phyloP scores from a whole-genome alignment of 1,140 invertebrate species.

The Anastrepha obliqua region DNA sequence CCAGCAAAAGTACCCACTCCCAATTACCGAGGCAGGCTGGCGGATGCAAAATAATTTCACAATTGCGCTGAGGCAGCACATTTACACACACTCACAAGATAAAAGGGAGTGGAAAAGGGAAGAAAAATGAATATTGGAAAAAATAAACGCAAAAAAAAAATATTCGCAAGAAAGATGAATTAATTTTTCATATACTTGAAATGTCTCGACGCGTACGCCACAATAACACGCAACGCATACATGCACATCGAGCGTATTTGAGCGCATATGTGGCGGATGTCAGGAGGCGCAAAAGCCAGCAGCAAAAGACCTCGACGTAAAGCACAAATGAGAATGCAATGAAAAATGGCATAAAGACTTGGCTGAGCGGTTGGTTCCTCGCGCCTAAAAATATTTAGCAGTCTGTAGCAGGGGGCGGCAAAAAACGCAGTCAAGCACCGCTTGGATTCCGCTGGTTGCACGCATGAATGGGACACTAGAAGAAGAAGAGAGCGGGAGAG shows the following conservation, averaged over 20 bases:
- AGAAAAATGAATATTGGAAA: not conserved
- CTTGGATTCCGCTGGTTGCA: constrained; percentile 39
- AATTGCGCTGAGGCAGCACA: constrained; percentile 1
- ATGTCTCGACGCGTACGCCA: constrained; percentile 48
- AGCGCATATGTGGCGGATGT: not conserved
- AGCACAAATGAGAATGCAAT: constrained; percentile 30
- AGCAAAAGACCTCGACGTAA: not conserved
- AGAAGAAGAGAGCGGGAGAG: too few species aligned
- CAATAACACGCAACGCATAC: constrained; percentile 3
- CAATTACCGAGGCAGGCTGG: not conserved
- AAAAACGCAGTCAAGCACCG: constrained; percentile 46
- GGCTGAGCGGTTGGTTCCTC: not conserved
- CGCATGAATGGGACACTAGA: too few species aligned
- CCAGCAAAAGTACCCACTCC: not conserved
- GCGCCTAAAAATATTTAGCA: constrained; percentile 48
- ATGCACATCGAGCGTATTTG: not conserved
- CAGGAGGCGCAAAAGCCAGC: not conserved
- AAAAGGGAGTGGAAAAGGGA: not conserved
- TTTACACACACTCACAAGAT: not conserved
- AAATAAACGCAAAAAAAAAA: not conserved
- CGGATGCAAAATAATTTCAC: constrained; percentile 43
- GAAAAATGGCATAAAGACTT: constrained; percentile 42
- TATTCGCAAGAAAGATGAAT: constrained; percentile 34
- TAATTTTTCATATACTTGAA: constrained; percentile 52
- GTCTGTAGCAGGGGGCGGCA: not conserved